Percentiles rank a stretch among this genome's conserved stretches.
Evolutionary conservation across 1,140 invertebrate species (phyloP).

Genomic region (Eupristina koningsbergeri): DNA sequence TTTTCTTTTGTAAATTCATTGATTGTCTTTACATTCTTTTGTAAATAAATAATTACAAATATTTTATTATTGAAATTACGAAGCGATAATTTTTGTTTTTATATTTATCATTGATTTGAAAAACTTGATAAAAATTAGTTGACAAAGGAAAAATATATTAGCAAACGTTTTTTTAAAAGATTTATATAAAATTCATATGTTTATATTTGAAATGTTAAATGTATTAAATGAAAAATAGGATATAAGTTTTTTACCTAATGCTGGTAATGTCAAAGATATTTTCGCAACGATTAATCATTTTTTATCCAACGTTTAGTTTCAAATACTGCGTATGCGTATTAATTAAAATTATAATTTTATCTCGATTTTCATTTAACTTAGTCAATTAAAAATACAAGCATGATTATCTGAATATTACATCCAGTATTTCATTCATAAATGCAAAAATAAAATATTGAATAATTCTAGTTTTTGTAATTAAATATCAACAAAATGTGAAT

Average conservation of each 20-base stretch:
- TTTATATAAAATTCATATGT: neutral
- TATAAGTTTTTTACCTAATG: neutral
- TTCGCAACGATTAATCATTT: constrained; percentile 18
- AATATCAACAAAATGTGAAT: constrained; percentile 11
- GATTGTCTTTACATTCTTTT: neutral
- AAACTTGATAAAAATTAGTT: neutral
- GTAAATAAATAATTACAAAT: neutral
- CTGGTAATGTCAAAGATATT: neutral
- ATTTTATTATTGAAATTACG: neutral
- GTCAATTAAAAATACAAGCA: constrained; percentile 17
- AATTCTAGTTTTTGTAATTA: constrained; percentile 49
- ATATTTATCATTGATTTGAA: neutral
- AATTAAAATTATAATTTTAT: constrained; percentile 20
- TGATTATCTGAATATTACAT: neutral
- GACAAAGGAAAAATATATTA: neutral
- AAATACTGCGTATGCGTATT: constrained; percentile 2
- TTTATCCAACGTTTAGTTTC: neutral
- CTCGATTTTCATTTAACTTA: neutral
- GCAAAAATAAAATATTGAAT: constrained; percentile 17
- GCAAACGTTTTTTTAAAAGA: neutral
- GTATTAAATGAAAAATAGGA: neutral
- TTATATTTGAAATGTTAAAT: neutral
- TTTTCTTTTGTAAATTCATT: constrained; percentile 1
- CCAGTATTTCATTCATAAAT: constrained; percentile 26
- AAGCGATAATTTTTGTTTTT: neutral